Evolutionary conservation across 1,140 invertebrate genomes (phyloP).

Genomic region (Psilanteris sp.): DNA sequence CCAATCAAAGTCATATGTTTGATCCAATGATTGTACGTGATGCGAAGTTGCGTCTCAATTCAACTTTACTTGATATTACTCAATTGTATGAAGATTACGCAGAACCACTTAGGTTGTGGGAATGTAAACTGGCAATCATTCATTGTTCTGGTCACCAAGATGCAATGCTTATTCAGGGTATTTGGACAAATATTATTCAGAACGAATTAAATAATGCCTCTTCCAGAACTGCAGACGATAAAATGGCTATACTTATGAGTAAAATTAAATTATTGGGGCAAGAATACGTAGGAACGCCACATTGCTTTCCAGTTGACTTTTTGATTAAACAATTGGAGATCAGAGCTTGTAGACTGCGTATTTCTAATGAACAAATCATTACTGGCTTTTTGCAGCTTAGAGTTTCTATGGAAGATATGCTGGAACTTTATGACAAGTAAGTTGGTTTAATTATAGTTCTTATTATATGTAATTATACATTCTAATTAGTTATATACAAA

Average conservation of each 20-base stretch:
- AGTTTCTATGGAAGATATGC: conserved; percentile 85
- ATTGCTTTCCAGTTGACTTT: conserved; percentile 88
- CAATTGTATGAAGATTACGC: conserved; percentile 92
- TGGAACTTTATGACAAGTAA: conserved; percentile 86
- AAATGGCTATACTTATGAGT: conserved; percentile 84
- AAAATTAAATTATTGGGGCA: conserved; percentile 87
- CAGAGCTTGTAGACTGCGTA: conserved; percentile 84
- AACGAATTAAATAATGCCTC: conserved; percentile 75
- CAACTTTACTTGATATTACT: conserved; percentile 84
- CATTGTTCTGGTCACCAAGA: conserved; percentile 91
- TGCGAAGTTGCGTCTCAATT: conserved; percentile 81
- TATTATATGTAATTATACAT: too few species aligned
- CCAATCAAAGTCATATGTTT: conserved; percentile 73
- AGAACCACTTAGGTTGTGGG: conserved; percentile 89
- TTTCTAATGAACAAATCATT: conserved; percentile 85
- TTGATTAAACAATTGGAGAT: conserved; percentile 88
- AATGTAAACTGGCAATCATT: conserved; percentile 91
- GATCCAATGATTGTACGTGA: conserved; percentile 76
- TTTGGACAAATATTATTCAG: conserved; percentile 88
- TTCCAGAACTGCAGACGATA: conserved; percentile 81
- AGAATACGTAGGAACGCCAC: conserved; percentile 86
- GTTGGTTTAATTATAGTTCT: background rate
- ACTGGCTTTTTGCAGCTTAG: conserved; percentile 85
- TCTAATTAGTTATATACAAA: too few species aligned
- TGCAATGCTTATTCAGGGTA: conserved; percentile 86